Base-by-base conservation (phyloP, 1,140 invertebrate genomes). In the Bombyx mori region DNA sequence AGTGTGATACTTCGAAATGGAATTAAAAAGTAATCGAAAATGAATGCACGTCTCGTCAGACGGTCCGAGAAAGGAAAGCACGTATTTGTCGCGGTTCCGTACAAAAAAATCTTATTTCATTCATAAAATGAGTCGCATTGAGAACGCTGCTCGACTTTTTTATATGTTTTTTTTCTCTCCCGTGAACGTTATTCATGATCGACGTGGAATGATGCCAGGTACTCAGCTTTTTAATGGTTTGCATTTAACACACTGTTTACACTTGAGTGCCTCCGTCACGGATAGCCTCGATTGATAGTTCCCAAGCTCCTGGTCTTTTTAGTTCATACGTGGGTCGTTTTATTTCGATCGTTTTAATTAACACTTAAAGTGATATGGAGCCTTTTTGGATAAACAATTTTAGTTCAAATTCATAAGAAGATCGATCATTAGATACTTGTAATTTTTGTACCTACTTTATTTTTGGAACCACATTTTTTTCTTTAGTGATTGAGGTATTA, bases 71-170 rank as follows among this genome's bases (percentile, higher is more conserved):
- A 77, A 85, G 82, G 83, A 86, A 85, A 81, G 80, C 83, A 86
- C 83, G 83, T 86, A 86, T 86, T 86, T 71, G 80, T 69, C 77
- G 77, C 77, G 79, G 80, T 82, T 71, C 75, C 62, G 64, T 73
- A 69, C 65, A 68, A 77, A 82, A 86, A 86, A 86, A 79, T 77
- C 72, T 78, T 82, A 85, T 86, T 85, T 83, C 83, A 86, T 86
- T 86, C 83, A 86, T 86, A 86, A 85, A 84, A 82, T 75, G 78
- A 81, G 74, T 77, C 66, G 79, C 76, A 86, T 84, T 83, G 75
- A 86, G 78, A 67, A 72, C 55, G 62, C 48, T 60, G 65, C 18
- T 54, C 44, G 44, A 7, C 48, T 53, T 73, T 80, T 78, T 77
- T 74, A n/a, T 35, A 3, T 35, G 4, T 35, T 2, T 35, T 35